phyloP scores from a whole-genome alignment of 2,888 invertebrate species.

The Drosophila austrosaltans region DNA sequence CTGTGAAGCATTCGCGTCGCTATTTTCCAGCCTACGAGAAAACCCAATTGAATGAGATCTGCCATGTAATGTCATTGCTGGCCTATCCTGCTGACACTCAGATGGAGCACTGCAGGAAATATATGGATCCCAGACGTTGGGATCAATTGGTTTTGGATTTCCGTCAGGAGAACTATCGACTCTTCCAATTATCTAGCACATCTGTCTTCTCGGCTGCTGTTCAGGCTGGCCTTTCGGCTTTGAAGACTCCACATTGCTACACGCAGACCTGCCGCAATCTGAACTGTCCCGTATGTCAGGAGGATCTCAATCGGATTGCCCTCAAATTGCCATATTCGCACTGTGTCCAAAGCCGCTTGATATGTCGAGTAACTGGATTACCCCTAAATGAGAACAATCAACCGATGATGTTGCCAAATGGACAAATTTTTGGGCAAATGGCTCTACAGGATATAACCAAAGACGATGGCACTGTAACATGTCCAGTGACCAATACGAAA shows the following conservation, averaged over 20 bases:
- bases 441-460: slow-evolving; percentile 96
- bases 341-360: slow-evolving; percentile 96
- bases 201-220: slow-evolving; percentile 94
- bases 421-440: slow-evolving; percentile 97
- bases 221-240: slow-evolving; percentile 94
- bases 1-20: slow-evolving; percentile 97
- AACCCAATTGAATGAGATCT: slow-evolving; percentile 93
- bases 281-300: slow-evolving; percentile 96
- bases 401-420: slow-evolving; percentile 99
- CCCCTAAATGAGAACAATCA: slow-evolving; percentile 98
- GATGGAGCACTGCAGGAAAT: slow-evolving; percentile 88
- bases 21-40: slow-evolving; percentile 95
- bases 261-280: slow-evolving; percentile 89
- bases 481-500: slow-evolving; percentile 96
- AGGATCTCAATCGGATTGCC: slow-evolving; percentile 93
- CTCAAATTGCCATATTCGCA: slow-evolving; percentile 95
- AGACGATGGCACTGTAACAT: slow-evolving; percentile 95
- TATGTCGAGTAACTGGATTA: slow-evolving; percentile 94
- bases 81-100: slow-evolving; percentile 94
- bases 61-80: slow-evolving; percentile 97
- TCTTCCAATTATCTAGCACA: slow-evolving; percentile 96
- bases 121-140: slow-evolving; percentile 90
- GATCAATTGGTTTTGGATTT: slow-evolving; percentile 93
- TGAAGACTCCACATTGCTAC: slow-evolving; percentile 96
- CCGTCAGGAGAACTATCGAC: slow-evolving; percentile 95